Conservation (phyloP, 2,113 vertebrate genomes). For the Phaetusa simplex region DNA sequence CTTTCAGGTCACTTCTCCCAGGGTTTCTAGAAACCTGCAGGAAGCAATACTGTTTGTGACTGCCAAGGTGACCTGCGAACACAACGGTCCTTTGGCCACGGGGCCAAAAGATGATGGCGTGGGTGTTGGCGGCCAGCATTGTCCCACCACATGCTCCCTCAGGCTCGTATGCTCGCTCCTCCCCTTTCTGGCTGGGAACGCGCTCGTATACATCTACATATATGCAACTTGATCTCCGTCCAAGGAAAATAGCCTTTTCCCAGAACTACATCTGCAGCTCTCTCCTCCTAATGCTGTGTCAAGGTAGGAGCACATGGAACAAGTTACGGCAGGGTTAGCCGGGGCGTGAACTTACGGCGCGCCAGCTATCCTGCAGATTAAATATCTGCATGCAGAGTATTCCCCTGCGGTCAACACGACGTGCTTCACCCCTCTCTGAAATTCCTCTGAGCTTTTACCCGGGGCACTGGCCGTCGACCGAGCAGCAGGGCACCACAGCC, state of each 20-base stretch:
- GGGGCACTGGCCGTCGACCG: not conserved
- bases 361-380: not conserved
- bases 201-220: not conserved
- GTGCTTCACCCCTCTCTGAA: not conserved
- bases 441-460: not conserved
- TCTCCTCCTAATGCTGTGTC: not conserved
- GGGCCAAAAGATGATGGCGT: fast-evolving
- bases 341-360: fast-evolving
- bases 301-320: not conserved
- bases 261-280: not conserved
- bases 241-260: not conserved
- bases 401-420: not conserved
- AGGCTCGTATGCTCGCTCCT: fast-evolving
- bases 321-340: not conserved
- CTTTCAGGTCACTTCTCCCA: not conserved
- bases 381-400: not conserved
- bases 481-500: not conserved
- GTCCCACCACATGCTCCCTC: not conserved
- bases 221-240: not conserved
- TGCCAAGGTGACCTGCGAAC: not conserved
- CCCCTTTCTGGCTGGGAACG: not conserved
- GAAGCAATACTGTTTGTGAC: not conserved
- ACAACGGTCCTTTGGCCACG: not conserved
- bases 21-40: not conserved
- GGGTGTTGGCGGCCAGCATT: not conserved